These are phyloP conservation scores for Agrilus planipennis DNA, from an alignment of 1,140 invertebrate genomes.

Conservation along the genomic window DNA sequence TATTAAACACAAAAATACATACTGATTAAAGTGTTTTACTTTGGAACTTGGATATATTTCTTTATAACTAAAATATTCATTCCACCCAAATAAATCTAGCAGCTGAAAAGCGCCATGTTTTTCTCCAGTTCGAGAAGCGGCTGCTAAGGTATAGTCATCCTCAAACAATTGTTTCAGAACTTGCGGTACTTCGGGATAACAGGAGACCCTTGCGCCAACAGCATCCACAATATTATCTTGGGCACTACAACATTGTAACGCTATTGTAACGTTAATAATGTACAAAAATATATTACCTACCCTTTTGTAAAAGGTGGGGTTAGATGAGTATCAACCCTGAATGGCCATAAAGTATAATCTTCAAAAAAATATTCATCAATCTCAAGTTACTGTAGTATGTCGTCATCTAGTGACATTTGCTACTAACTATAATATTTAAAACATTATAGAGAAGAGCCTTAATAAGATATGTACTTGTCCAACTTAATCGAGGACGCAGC, in stretches of 20 bases:
- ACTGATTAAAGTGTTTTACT: slow-evolving; percentile 56
- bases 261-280: no score
- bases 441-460: no score
- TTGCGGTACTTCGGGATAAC: slow-evolving; percentile 48
- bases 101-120: slow-evolving; percentile 52
- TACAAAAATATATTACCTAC: no score
- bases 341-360: slow-evolving; percentile 72
- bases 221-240: slow-evolving; percentile 42
- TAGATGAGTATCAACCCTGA: slow-evolving; percentile 63
- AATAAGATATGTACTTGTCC: no score
- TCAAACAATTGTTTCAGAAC: slow-evolving; percentile 44
- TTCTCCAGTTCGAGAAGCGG: slow-evolving; percentile 57
- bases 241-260: slow-evolving; percentile 25
- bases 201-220: slow-evolving; percentile 37
- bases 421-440: no score
- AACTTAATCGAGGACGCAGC: no score
- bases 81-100: slow-evolving; percentile 55
- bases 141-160: slow-evolving; percentile 45
- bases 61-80: slow-evolving; percentile 55
- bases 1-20: no score
- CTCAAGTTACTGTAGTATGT: no score
- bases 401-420: no score
- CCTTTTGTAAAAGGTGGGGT: slow-evolving; percentile 49
- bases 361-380: no score
- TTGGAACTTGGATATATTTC: slow-evolving; percentile 69